Conservation (phyloP, 2,888 invertebrate species). For the Chelonus formosanus region DNA sequence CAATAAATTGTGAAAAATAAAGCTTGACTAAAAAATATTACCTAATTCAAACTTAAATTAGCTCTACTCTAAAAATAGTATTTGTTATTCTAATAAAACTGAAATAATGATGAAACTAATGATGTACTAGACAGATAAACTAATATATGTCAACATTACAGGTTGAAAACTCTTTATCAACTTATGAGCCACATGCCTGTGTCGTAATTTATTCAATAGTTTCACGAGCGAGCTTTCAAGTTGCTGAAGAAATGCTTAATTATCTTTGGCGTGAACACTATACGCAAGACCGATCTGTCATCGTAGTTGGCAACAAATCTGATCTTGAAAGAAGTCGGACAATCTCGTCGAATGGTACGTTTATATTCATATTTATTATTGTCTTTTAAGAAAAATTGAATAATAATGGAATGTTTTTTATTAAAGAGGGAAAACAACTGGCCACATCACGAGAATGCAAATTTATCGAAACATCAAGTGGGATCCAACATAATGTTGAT, state of each 20-base stretch:
- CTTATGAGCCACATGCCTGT: slow-evolving; percentile 92
- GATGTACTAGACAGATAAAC: too few relatives aligned
- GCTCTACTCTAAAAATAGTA: too few relatives aligned
- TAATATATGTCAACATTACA: slow-evolving; percentile 55
- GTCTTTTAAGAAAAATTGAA: slow-evolving; percentile 1
- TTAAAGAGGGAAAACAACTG: slow-evolving; percentile 88
- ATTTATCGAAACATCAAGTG: slow-evolving; percentile 95
- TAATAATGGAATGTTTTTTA: slow-evolving; percentile 19
- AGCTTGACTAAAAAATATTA: too few relatives aligned
- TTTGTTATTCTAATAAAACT: too few relatives aligned
- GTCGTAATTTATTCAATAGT: slow-evolving; percentile 92
- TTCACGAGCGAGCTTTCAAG: slow-evolving; percentile 81
- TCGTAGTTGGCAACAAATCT: slow-evolving; percentile 93
- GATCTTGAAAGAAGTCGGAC: slow-evolving; percentile 88
- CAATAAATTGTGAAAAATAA: too few relatives aligned
- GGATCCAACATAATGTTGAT: slow-evolving; percentile 96
- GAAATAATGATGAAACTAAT: too few relatives aligned
- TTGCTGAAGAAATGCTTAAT: slow-evolving; percentile 85
- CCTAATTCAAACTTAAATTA: too few relatives aligned
- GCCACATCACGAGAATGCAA: slow-evolving; percentile 90
- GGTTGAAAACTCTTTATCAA: slow-evolving; percentile 88
- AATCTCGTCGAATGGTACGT: slow-evolving; percentile 83
- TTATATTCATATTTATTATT: slow-evolving; percentile 5
- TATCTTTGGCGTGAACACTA: slow-evolving; percentile 86
- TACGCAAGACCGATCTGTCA: slow-evolving; percentile 84